These are phyloP conservation scores for Cheiracanthium punctorium DNA, from an alignment of 2,888 invertebrate genomes.

Conservation along the genomic window DNA sequence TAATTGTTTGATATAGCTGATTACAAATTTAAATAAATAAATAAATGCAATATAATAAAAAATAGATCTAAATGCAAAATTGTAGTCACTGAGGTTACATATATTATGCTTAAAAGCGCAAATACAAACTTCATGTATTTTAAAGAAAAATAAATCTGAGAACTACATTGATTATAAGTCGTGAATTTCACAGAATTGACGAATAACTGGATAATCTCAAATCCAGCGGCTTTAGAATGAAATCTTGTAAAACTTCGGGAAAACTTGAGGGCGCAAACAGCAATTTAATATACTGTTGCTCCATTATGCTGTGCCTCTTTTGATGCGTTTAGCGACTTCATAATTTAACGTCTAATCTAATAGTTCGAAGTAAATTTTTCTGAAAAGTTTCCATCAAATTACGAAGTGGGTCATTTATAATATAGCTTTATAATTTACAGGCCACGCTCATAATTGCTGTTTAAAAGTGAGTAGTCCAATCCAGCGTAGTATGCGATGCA, in stretches of 20 bases:
- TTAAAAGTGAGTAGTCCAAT: background rate
- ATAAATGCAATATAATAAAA: too few relatives aligned
- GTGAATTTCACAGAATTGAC: too few relatives aligned
- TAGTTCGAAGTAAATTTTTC: background rate
- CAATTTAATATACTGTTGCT: background rate
- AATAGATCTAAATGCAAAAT: too few relatives aligned
- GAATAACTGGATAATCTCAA: too few relatives aligned
- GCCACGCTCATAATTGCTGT: background rate
- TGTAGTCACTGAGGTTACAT: too few relatives aligned
- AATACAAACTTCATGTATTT: too few relatives aligned
- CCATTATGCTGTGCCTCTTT: background rate
- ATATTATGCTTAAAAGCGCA: too few relatives aligned
- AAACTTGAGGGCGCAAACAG: background rate
- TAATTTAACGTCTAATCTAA: background rate
- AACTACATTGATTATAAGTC: too few relatives aligned
- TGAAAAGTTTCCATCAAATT: background rate
- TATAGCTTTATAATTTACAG: background rate
- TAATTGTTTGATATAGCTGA: too few relatives aligned
- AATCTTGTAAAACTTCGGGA: background rate
- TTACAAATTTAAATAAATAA: too few relatives aligned
- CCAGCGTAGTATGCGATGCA: background rate
- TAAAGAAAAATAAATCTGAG: too few relatives aligned
- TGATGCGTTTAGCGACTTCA: background rate
- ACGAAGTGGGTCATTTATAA: background rate
- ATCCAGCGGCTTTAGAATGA: too few relatives aligned